Percentiles rank a stretch among this genome's conserved stretches.
These are phyloP conservation scores for Oscheius sp. DNA, from an alignment of 2,888 invertebrate species.

Conservation along the genomic window DNA sequence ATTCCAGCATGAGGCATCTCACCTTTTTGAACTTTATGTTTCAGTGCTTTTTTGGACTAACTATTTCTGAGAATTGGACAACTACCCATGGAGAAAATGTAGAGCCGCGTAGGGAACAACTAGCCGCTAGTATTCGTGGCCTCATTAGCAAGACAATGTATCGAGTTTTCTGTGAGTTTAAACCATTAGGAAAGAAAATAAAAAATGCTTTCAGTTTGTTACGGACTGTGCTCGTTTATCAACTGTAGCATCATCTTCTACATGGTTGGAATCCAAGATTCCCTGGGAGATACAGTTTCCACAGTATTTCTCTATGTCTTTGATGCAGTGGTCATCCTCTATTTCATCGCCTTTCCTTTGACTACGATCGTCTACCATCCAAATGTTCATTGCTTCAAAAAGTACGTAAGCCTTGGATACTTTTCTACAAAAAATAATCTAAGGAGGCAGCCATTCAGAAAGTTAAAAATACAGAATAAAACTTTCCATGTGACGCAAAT, in stretches of 20 bases:
- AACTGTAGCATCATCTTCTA: constrained; percentile 63
- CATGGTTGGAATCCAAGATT: constrained; percentile 64
- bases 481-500: too few relatives aligned
- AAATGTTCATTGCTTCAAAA: constrained; percentile 54
- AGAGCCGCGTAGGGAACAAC: constrained; percentile 23
- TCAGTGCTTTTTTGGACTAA: constrained; percentile 66
- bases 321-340: constrained; percentile 59
- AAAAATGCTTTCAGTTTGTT: constrained; percentile 45
- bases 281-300: constrained; percentile 54
- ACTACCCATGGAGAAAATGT: constrained; percentile 18
- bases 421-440: constrained; percentile 51
- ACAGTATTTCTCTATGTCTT: constrained; percentile 60
- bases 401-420: constrained; percentile 15
- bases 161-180: constrained; percentile 45
- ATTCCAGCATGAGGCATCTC: constrained; percentile 60
- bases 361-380: constrained; percentile 66
- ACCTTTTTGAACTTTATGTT: constrained; percentile 26
- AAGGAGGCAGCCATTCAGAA: constrained; percentile 50
- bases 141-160: constrained; percentile 50
- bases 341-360: constrained; percentile 63
- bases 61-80: constrained; percentile 60
- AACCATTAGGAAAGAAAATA: not conserved
- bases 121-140: constrained; percentile 38
- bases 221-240: constrained; percentile 52
- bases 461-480: not conserved